These are phyloP conservation scores for Drosophila varians DNA, from an alignment of 1,140 invertebrate species.

Conservation along the genomic window DNA sequence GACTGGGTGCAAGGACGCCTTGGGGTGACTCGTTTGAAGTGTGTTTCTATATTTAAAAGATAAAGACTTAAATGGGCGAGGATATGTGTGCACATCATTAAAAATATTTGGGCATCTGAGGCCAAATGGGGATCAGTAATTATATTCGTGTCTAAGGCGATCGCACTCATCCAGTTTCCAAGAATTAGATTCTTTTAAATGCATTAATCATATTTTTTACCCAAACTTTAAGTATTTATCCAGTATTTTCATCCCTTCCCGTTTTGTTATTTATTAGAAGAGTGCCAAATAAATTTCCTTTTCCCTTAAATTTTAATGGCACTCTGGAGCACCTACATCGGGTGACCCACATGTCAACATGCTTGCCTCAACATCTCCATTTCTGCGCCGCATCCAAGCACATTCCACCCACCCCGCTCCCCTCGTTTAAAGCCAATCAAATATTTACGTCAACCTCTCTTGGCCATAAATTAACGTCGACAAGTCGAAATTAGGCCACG, in stretches of 20 bases:
- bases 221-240: no score
- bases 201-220: background rate
- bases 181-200: background rate
- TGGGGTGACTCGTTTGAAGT: background rate
- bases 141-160: background rate
- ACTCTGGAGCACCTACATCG: conserved; percentile 1
- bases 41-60: background rate
- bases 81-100: background rate
- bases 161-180: background rate
- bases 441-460: conserved; percentile 62
- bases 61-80: background rate
- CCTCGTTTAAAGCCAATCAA: conserved; percentile 61
- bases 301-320: conserved; percentile 1
- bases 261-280: background rate
- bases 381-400: background rate
- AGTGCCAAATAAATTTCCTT: background rate
- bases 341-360: conserved; percentile 25
- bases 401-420: background rate
- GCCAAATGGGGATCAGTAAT: background rate
- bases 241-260: background rate
- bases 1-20: background rate
- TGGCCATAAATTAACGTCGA: conserved; percentile 69
- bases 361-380: conserved; percentile 18
- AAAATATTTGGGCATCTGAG: background rate
- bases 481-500: conserved; percentile 62